These are phyloP conservation scores for Pyrrhura leucotis DNA, from an alignment of 2,797 vertebrate genomes.

Conservation along the genomic window DNA sequence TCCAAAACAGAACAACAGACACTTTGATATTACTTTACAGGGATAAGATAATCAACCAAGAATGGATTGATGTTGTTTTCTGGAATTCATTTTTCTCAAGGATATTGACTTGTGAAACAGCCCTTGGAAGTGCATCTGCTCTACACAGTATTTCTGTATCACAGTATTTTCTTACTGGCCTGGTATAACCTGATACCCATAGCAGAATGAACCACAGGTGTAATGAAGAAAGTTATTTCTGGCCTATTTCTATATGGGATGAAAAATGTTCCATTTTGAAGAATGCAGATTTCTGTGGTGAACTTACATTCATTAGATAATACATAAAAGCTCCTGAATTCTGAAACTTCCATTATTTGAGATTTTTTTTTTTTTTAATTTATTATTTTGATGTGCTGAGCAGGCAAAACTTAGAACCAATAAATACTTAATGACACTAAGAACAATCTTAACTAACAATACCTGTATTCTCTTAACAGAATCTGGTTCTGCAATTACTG, in stretches of 20 bases:
- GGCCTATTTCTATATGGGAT: neutral
- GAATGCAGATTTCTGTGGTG: neutral
- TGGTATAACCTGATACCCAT: neutral
- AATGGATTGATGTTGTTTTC: neutral
- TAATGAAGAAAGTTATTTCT: neutral
- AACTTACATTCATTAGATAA: neutral
- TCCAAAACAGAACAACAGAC: neutral
- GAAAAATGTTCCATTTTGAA: neutral
- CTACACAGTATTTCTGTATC: neutral
- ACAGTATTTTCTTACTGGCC: neutral
- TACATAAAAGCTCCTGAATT: neutral
- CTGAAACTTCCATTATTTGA: neutral
- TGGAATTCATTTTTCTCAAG: neutral
- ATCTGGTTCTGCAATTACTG: conserved; percentile 92
- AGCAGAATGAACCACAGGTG: neutral
- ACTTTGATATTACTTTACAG: neutral
- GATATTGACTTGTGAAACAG: neutral
- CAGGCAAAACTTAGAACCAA: neutral
- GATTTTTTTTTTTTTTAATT: neutral
- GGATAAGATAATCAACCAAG: neutral
- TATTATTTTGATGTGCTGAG: neutral
- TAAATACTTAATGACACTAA: neutral
- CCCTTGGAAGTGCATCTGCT: neutral
- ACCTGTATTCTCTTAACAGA: conserved; percentile 77
- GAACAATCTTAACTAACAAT: neutral